Evolutionary conservation across 2,113 vertebrate genomes (phyloP).

Genomic region (Prionailurus viverrinus): DNA sequence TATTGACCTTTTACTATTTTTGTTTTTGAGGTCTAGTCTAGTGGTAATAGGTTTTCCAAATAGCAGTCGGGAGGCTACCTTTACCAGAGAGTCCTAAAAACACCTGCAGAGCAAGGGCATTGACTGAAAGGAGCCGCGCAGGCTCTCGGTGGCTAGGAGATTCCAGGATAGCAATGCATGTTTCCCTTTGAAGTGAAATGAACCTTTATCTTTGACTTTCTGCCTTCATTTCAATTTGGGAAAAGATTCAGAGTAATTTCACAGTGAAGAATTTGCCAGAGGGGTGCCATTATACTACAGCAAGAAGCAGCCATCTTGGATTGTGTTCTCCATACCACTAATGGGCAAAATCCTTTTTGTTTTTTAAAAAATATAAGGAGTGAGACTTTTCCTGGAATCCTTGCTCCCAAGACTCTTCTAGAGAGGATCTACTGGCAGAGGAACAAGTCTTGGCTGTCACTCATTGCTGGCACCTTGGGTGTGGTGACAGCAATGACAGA

Average conservation of each 20-base stretch:
- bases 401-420: background rate
- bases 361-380: background rate
- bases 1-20: background rate
- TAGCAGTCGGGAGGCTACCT: background rate
- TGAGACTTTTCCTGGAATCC: background rate
- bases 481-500: background rate
- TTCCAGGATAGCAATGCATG: too few relatives aligned
- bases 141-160: background rate
- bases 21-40: background rate
- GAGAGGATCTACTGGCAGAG: background rate
- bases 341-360: background rate
- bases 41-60: background rate
- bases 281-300: background rate
- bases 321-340: background rate
- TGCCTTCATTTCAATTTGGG: background rate
- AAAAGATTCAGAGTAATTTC: background rate
- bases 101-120: background rate
- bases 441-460: background rate
- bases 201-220: background rate
- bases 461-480: background rate
- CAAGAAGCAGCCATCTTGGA: background rate
- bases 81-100: background rate
- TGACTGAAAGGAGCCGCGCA: accelerated
- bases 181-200: background rate
- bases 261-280: background rate